A percentile compares a stretch with the other conserved stretches of the same genome.
Evolutionary conservation across 1,140 invertebrate species (phyloP).

Genomic region (Drosophila azteca): DNA sequence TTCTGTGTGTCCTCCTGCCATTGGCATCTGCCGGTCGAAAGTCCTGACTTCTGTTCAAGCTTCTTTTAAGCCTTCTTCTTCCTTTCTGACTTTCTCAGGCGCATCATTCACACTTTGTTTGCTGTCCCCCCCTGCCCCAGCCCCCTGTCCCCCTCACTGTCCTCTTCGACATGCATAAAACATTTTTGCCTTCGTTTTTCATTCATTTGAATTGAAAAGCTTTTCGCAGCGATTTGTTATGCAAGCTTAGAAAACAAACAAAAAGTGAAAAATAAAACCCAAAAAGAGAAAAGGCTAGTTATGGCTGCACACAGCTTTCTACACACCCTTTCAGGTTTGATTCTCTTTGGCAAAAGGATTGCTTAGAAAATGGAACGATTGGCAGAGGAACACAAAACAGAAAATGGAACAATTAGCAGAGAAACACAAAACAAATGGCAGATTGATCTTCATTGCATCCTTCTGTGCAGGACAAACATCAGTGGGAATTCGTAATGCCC

Average conservation of each 20-base stretch:
- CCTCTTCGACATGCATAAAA: slow-evolving; percentile 70
- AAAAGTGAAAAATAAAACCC: slow-evolving; percentile 42
- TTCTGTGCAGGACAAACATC: too few species aligned
- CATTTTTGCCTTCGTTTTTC: slow-evolving; percentile 66
- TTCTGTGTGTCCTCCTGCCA: not conserved
- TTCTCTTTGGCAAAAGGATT: too few species aligned
- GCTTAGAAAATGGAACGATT: too few species aligned
- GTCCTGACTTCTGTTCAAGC: slow-evolving; percentile 4
- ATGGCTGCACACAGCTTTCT: too few species aligned
- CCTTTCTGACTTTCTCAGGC: slow-evolving; percentile 39
- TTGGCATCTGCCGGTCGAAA: too few species aligned
- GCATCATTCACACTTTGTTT: slow-evolving; percentile 78
- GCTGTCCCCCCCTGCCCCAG: slow-evolving; percentile 3
- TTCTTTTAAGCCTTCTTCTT: slow-evolving; percentile 21
- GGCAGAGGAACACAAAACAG: too few species aligned
- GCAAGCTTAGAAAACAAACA: slow-evolving; percentile 76
- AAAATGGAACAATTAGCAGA: too few species aligned
- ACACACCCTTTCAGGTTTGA: too few species aligned
- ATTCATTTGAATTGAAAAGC: slow-evolving; percentile 81
- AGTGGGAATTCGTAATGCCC: too few species aligned
- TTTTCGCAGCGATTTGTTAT: slow-evolving; percentile 79
- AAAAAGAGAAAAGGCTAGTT: not conserved
- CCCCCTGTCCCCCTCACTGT: slow-evolving; percentile 1
- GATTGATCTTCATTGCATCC: too few species aligned
- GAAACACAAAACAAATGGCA: too few species aligned